Percentiles rank a stretch among this genome's conserved stretches.
Evolutionary conservation across 2,113 vertebrate genomes (phyloP).

Genomic region (Xenopus tropicalis): UCB_Xtro_10.0 CM004448.2:89650001-89650500

Average conservation of each 20-base stretch:
- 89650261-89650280: not conserved
- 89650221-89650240: constrained; percentile 47
- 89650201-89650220: constrained; percentile 67
- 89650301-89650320: not conserved
- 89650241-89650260: not conserved
- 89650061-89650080: constrained; percentile 79
- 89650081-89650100: constrained; percentile 76
- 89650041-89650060: constrained; percentile 84
- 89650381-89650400: too few species aligned
- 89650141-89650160: constrained; percentile 87
- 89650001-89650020: constrained; percentile 65
- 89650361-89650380: too few species aligned
- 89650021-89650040: constrained; percentile 73
- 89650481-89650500: too few species aligned
- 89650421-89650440: too few species aligned
- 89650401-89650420: too few species aligned
- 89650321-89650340: not conserved
- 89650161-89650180: constrained; percentile 81
- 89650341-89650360: not conserved
- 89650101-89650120: constrained; percentile 86
- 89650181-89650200: constrained; percentile 86
- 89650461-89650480: too few species aligned
- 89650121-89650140: constrained; percentile 91
- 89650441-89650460: too few species aligned
- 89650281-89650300: constrained; percentile 27